Conservation (phyloP, 2,113 vertebrate genomes). For the Mormyrus lacerda region DNA sequence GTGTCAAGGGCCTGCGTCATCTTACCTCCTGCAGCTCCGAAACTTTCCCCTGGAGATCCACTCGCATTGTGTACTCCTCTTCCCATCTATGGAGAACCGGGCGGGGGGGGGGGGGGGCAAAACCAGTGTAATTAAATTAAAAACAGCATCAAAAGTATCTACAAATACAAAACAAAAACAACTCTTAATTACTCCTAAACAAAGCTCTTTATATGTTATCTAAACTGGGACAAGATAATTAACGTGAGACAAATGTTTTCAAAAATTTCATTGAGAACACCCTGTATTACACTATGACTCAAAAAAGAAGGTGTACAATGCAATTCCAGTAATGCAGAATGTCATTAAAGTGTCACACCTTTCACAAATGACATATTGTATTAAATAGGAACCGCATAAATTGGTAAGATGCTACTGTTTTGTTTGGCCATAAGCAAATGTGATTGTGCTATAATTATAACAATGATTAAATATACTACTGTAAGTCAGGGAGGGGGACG, state of each 20-base stretch:
- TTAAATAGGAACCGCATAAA: not conserved
- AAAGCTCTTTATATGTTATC: not conserved
- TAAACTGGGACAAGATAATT: not conserved
- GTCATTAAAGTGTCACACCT: not conserved
- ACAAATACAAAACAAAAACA: not conserved
- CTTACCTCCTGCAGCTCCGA: slow-evolving; percentile 76
- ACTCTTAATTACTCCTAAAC: slow-evolving; percentile 7
- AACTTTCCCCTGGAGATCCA: slow-evolving; percentile 67
- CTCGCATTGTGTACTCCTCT: slow-evolving; percentile 66
- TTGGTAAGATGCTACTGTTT: not conserved
- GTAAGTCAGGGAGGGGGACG: not conserved
- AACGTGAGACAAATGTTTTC: not conserved
- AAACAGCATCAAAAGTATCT: not conserved
- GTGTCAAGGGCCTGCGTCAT: not conserved
- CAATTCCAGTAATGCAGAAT: not conserved
- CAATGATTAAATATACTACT: not conserved
- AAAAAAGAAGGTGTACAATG: not conserved
- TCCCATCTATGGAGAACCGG: slow-evolving; percentile 58
- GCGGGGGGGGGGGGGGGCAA: not conserved
- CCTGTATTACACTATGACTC: not conserved
- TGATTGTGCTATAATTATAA: slow-evolving; percentile 5
- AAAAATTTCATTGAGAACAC: not conserved
- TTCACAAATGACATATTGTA: not conserved
- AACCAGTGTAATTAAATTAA: not conserved
- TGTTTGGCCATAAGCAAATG: not conserved